Evolutionary conservation across 1,140 invertebrate species (phyloP), one percentile per base, ranked within the genome.

Genomic region (Drosophila tani): DNA sequence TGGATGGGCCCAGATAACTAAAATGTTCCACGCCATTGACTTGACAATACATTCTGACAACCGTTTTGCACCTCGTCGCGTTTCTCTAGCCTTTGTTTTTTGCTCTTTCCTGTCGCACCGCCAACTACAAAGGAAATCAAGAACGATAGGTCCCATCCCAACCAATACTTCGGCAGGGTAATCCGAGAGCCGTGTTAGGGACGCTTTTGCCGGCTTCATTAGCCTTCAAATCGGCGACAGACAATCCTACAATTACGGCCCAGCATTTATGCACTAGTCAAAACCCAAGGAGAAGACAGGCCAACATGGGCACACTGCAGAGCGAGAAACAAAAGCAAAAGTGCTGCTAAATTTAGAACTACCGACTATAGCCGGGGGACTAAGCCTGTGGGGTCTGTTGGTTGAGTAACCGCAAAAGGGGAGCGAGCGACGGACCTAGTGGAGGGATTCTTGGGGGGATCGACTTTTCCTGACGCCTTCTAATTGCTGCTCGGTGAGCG

Each of bases 341-440:
- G 84, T 88, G 84, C 58, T 76, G 77, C 83, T 86, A 86, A 80
- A 86, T 83, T 88, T 86, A 86, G 80, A 86, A 57, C 75, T 65
- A 82, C 67, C 64, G 47, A 40, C 59, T 57, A 64, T 38, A 64
- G 62, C 47, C 41, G 21, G 14, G 60, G 17, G 53, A n/a, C 71
- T 11, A 59, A 45, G 66, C 57, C 62, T 74, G 63, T 77, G 70
- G 50, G 80, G 80, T 75, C 63, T 55, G 67, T 64, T 46, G 77
- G 84, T 78, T 88, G 83, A 86, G 74, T 88, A 86, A 88, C 83
- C 83, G 82, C 83, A 87, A 56, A 70, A 69, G 71, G 63, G 49
- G 63, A 40, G 19, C 32, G 14, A 50, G 32, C 15, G 45, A 62
- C 21, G n/a, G 60, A 17, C n/a, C 12, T 32, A 6, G 53, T 12